Evolutionary conservation across 2,888 invertebrate species (phyloP).

Genomic region (Bhutanitis thaidina): DNA sequence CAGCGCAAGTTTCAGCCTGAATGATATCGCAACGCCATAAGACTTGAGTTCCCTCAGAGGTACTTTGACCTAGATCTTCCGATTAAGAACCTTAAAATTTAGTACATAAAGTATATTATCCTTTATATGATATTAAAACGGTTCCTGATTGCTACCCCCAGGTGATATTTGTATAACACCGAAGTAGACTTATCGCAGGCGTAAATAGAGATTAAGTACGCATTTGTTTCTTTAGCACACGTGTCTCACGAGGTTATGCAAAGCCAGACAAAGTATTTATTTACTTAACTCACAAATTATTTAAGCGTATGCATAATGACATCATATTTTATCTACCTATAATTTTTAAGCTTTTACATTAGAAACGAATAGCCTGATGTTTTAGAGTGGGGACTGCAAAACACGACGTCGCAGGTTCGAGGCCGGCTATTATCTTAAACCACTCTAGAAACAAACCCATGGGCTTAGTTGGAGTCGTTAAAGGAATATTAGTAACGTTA

Average conservation of each 20-base stretch:
- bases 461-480: no score
- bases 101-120: slow-evolving; percentile 21
- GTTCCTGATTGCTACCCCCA: slow-evolving; percentile 38
- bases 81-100: slow-evolving; percentile 23
- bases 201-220: slow-evolving; percentile 41
- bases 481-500: no score
- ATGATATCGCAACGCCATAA: slow-evolving; percentile 42
- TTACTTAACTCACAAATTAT: background rate
- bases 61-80: slow-evolving; percentile 10
- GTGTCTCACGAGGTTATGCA: slow-evolving; percentile 21
- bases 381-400: no score
- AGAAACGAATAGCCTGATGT: no score
- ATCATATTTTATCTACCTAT: no score
- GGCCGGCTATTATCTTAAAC: no score
- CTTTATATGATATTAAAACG: slow-evolving; percentile 21
- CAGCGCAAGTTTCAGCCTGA: slow-evolving; percentile 32
- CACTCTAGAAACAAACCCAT: no score
- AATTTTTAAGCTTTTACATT: no score
- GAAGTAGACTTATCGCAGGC: slow-evolving; percentile 40
- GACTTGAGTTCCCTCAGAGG: slow-evolving; percentile 19
- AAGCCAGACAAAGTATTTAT: slow-evolving; percentile 18
- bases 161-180: slow-evolving; percentile 41
- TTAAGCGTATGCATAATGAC: no score
- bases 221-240: slow-evolving; percentile 29
- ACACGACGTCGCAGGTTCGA: no score